Base-by-base conservation (phyloP, 1,140 invertebrate species). In the Leptinotarsa undecemlineata region DNA sequence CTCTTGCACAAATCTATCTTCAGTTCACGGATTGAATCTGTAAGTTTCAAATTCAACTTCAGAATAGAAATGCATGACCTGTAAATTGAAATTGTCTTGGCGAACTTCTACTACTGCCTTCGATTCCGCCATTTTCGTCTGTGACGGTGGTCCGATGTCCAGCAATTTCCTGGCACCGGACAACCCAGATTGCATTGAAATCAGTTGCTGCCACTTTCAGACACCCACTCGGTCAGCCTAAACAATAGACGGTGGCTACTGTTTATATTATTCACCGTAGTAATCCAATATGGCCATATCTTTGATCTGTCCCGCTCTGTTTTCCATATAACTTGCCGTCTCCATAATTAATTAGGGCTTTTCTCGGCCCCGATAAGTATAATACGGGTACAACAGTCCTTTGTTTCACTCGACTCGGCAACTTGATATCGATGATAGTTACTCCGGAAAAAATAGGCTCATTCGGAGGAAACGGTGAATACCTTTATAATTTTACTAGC, bases 291-390 rank as follows among this genome's bases (percentile, higher is more conserved):
- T 74, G 73, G 73, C 26, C 26, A 68, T 74, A 74, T 74, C 73
- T 74, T 69, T 68, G 64, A 74, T 74, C 73, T 61, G 67, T 48
- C 67, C 51, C 66, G 66, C 67, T 62, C 73, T 60, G 67, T 63
- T 74, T 74, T 74, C 67, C 73, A 74, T 74, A 74, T 73, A 74
- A 74, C 73, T 74, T 48, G 73, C 68, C 20, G 73, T 68, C 68
- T 74, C 67, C 72, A 70, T 74, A 69, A 74, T 74, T 74, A 74
- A 74, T 74, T 74, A 69, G 73, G 26, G 48, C 73, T 74, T 72
- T 72, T 60, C 48, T 72, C 62, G 70, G 6, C 19, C 33, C 17
- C 70, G 70, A 72, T 72, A 72, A 72, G 70, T 72, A 72, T 72
- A 64, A 72, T 72, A 72, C 57, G 62, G 61, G 70, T 63, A 72